Percentiles rank a stretch among this genome's conserved stretches.
These are phyloP conservation scores for Sebastes hubbsi DNA, from an alignment of 2,797 vertebrate genomes.

Conservation along the genomic window DNA sequence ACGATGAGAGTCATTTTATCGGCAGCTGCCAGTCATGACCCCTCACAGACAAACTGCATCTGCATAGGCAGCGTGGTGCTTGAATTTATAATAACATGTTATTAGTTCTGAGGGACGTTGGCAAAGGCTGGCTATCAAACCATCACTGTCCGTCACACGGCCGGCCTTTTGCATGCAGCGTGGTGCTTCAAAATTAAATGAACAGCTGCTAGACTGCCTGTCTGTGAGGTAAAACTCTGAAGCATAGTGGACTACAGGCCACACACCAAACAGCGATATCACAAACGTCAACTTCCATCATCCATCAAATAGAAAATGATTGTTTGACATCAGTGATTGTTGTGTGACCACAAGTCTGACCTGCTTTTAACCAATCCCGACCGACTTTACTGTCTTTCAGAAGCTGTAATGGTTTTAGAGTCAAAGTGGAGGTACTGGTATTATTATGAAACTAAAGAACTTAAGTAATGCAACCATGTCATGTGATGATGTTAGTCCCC, in stretches of 20 bases:
- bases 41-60: slow-evolving; percentile 46
- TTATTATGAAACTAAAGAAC: no score
- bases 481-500: no score
- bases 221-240: background rate
- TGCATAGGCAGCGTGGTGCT: slow-evolving; percentile 36
- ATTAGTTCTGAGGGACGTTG: slow-evolving; percentile 47
- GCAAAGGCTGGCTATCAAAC: slow-evolving; percentile 41
- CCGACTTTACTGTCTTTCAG: no score
- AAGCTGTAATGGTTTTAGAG: no score
- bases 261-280: background rate
- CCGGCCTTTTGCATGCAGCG: slow-evolving; percentile 1
- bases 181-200: slow-evolving; percentile 9
- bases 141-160: slow-evolving; percentile 37
- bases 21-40: slow-evolving; percentile 50
- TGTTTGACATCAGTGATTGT: background rate
- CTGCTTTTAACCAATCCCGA: no score
- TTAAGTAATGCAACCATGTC: no score
- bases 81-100: slow-evolving; percentile 61
- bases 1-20: slow-evolving; percentile 56
- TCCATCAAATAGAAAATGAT: background rate
- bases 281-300: background rate
- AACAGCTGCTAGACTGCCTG: background rate
- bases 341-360: background rate
- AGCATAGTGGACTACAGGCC: background rate
- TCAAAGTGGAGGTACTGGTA: no score